Evolutionary conservation across 1,140 invertebrate species (phyloP).

Genomic region (Colletes gigas): DNA sequence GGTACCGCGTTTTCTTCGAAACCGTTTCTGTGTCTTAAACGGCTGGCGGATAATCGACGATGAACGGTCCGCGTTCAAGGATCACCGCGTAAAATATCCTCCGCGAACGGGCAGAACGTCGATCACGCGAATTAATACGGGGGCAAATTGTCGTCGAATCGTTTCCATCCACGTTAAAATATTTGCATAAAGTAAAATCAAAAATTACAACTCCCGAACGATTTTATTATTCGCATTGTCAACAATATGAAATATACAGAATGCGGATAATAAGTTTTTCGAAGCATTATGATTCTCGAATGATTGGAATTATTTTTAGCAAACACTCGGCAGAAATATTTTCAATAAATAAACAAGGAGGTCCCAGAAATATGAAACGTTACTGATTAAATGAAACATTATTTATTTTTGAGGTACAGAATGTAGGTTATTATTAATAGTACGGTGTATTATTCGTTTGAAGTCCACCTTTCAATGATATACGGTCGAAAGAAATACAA

Average conservation of each 20-base stretch:
- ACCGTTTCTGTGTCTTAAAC: not conserved
- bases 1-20: constrained; percentile 1
- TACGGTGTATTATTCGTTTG: not conserved
- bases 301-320: constrained; percentile 8
- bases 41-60: too few relatives aligned
- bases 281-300: not conserved
- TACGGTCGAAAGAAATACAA: constrained; percentile 6
- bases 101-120: too few relatives aligned
- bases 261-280: not conserved
- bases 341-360: constrained; percentile 8
- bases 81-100: too few relatives aligned
- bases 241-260: not conserved
- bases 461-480: too few relatives aligned
- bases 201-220: too few relatives aligned
- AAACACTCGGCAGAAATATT: not conserved
- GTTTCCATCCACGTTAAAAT: too few relatives aligned
- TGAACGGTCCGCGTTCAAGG: too few relatives aligned
- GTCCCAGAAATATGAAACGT: not conserved
- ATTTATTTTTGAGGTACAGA: not conserved
- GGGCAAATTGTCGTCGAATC: too few relatives aligned
- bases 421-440: constrained; percentile 19
- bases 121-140: too few relatives aligned
- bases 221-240: too few relatives aligned
- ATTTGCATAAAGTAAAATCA: too few relatives aligned
- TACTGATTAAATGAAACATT: constrained; percentile 1